phyloP scores from a whole-genome alignment of 2,888 invertebrate species.

The Ctena decussata region DNA sequence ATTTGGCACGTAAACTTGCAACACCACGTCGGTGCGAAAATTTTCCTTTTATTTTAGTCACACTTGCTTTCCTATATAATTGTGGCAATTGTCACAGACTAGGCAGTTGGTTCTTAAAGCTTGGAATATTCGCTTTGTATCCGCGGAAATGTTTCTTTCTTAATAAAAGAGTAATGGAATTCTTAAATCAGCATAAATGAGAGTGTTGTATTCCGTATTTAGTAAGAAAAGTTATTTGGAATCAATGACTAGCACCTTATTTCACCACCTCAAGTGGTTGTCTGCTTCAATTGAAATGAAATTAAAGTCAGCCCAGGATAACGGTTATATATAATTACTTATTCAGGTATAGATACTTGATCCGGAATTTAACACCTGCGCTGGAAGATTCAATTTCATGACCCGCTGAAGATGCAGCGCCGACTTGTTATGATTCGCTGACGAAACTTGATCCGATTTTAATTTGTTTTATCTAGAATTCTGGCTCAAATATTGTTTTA shows the following conservation, averaged over 20 bases:
- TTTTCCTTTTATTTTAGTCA: constrained; percentile 55
- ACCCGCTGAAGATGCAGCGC: neutral
- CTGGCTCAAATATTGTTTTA: neutral
- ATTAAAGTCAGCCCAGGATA: constrained; percentile 15
- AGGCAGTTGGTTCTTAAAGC: neutral
- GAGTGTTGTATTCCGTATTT: too few relatives aligned
- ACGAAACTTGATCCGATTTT: neutral
- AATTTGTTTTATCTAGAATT: constrained; percentile 8
- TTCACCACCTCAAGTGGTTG: constrained; percentile 6
- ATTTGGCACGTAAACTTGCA: constrained; percentile 63
- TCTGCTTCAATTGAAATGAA: neutral
- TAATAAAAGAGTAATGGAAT: too few relatives aligned
- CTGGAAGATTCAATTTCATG: neutral
- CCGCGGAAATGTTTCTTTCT: neutral
- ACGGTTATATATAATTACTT: constrained; percentile 25
- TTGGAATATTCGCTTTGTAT: neutral
- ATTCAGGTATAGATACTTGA: constrained; percentile 19
- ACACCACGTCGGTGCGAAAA: constrained; percentile 47
- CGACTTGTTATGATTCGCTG: neutral
- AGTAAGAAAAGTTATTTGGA: too few relatives aligned
- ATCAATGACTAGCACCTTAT: neutral
- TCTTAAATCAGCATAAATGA: too few relatives aligned
- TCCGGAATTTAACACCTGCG: constrained; percentile 15
- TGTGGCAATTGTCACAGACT: neutral
- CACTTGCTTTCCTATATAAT: constrained; percentile 35